Conservation (phyloP, 2,797 vertebrate genomes). For the Sphaeramia orbicularis region DNA sequence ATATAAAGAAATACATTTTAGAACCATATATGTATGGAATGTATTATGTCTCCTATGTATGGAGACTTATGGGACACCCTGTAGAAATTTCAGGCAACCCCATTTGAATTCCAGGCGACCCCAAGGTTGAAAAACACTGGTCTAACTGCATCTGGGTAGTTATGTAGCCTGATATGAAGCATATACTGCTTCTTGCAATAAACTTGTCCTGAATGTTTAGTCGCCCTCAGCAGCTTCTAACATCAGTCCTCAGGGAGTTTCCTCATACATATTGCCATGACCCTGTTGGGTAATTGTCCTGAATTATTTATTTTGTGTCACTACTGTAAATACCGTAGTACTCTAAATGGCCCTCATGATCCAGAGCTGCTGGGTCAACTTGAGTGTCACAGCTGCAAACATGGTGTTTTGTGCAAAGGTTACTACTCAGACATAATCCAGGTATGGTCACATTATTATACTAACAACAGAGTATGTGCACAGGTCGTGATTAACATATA, state of each 20-base stretch:
- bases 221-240: conserved; percentile 25
- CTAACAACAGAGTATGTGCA: neutral
- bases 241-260: conserved; percentile 6
- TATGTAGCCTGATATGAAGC: conserved; percentile 9
- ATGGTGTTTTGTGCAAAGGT: neutral
- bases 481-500: neutral
- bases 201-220: conserved; percentile 14
- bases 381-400: conserved; percentile 7
- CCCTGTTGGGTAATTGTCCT: conserved; percentile 40
- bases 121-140: too few relatives aligned
- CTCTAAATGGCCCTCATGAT: conserved; percentile 19
- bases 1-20: too few relatives aligned
- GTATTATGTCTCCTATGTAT: too few relatives aligned
- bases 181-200: neutral
- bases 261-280: conserved; percentile 30
- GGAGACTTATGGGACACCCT: too few relatives aligned
- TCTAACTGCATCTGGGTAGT: neutral
- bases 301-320: conserved; percentile 58
- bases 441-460: neutral
- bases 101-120: too few relatives aligned
- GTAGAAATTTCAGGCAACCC: too few relatives aligned
- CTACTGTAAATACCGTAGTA: conserved; percentile 11
- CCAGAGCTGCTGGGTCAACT: conserved; percentile 32
- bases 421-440: conserved; percentile 4
- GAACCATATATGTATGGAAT: too few relatives aligned